Percentiles rank a stretch among this genome's conserved stretches.
phyloP scores from a whole-genome alignment of 2,797 vertebrate species.

The Malurus leucopterus region DNA sequence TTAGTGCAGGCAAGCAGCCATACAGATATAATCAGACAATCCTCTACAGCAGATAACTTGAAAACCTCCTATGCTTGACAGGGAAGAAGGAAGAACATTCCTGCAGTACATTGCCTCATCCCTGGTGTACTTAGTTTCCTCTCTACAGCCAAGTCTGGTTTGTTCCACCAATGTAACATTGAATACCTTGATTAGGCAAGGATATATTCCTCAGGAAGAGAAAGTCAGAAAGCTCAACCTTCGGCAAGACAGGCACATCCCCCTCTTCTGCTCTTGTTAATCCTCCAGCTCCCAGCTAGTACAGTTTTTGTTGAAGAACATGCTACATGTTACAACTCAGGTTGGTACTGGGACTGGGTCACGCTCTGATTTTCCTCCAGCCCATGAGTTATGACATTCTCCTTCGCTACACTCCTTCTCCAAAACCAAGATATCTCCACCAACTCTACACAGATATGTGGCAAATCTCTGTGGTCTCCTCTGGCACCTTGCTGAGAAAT shows the following conservation, averaged over 20 bases:
- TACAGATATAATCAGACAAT: not conserved
- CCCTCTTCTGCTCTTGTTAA: not conserved
- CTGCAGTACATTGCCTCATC: not conserved
- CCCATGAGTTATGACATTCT: not conserved
- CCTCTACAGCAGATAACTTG: not conserved
- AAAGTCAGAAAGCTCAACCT: not conserved
- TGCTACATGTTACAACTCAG: not conserved
- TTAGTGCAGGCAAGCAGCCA: not conserved
- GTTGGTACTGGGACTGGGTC: not conserved
- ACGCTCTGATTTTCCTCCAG: not conserved
- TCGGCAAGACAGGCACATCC: fast-evolving
- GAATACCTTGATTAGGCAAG: not conserved
- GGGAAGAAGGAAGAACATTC: not conserved
- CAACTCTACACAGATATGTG: fast-evolving
- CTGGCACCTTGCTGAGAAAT: not conserved
- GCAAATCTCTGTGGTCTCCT: not conserved
- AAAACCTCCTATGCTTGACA: not conserved
- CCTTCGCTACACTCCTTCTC: not conserved
- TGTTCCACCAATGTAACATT: not conserved
- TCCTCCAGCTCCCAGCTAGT: not conserved
- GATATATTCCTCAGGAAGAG: not conserved
- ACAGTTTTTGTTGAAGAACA: not conserved
- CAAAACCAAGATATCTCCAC: not conserved
- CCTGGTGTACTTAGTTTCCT: not conserved
- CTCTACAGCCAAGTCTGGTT: not conserved